phyloP scores from a whole-genome alignment of 2,888 invertebrate genomes.

The Nineta flava region DNA sequence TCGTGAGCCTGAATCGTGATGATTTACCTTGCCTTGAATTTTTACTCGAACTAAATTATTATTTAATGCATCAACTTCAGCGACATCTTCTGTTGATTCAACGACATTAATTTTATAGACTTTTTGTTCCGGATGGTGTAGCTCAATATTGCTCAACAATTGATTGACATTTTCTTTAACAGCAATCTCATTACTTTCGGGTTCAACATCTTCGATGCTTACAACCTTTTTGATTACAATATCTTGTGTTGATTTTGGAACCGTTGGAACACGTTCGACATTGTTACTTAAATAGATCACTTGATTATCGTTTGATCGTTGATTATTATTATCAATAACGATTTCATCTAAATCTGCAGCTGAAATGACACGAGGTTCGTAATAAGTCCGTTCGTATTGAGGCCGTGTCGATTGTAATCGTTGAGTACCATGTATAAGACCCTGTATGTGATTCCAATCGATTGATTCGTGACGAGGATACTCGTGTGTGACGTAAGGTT shows the following conservation, averaged over 20 bases:
- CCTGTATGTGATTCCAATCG: neutral
- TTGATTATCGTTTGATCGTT: neutral
- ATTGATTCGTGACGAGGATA: neutral
- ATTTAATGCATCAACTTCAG: neutral
- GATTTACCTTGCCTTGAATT: neutral
- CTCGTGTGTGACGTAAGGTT: neutral
- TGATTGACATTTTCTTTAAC: neutral
- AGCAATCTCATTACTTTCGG: neutral
- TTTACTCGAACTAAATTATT: neutral
- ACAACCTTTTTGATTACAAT: neutral
- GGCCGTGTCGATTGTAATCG: neutral
- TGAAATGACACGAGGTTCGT: neutral
- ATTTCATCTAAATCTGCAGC: neutral
- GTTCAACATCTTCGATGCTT: neutral
- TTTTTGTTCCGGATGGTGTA: neutral
- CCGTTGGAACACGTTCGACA: neutral
- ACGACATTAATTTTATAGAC: neutral
- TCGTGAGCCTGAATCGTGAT: neutral
- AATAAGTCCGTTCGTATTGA: neutral
- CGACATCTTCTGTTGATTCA: neutral
- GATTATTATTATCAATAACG: neutral
- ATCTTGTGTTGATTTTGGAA: neutral
- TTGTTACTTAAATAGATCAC: neutral
- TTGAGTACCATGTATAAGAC: neutral
- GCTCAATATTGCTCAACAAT: neutral